Base-by-base conservation (phyloP, 2,888 invertebrate species). In the Incurvaria masculella region DNA sequence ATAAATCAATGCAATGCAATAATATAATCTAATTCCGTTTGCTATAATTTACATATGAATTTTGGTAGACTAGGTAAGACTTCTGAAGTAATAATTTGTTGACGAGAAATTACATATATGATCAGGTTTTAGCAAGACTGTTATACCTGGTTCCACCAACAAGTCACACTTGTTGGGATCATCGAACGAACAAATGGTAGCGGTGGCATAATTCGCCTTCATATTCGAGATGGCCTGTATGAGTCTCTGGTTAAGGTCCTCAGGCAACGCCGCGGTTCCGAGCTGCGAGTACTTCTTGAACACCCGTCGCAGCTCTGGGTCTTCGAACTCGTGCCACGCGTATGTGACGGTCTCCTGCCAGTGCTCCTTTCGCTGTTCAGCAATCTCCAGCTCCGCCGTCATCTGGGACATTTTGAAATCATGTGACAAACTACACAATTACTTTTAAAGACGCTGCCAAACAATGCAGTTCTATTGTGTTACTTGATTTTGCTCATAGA, bases 171-270 rank as follows among this genome's bases (percentile, higher is more conserved):
- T 87, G 0, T 60, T 73, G 10, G 62, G 66, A 54, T 88, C 70
- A 6, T 81, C 80, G 56, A 76, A 89, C 52, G 84, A 84, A 59
- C 92, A 92, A 14, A 92, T 83, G 51, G 87, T 89, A 0, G 91
- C 88, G 46, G 81, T 91, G 1, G 89, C 86, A 61, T 89, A 92
- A 16, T 84, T 86, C 1, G 83, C 78, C 60, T 87, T 80, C 92
- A 93, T 92, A 16, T 85, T 81, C 39, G 81, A 85, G 10, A 86
- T 66, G 0, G 84, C 81, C 54, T 80, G 79, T 44, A 85, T 80
- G 10, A 85, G 70, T 42, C 84, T 79, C 44, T 81, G 80, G 54
- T 82, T 84, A 53, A 86, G 72, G 43, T 85, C 83, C 53, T 87
- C 86, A 0, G 89, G 81, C n/a, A 94, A 69, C 0, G 89, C 90